Evolutionary conservation across 1,140 invertebrate species (phyloP).

Genomic region (Cyclargus thomasi): DNA sequence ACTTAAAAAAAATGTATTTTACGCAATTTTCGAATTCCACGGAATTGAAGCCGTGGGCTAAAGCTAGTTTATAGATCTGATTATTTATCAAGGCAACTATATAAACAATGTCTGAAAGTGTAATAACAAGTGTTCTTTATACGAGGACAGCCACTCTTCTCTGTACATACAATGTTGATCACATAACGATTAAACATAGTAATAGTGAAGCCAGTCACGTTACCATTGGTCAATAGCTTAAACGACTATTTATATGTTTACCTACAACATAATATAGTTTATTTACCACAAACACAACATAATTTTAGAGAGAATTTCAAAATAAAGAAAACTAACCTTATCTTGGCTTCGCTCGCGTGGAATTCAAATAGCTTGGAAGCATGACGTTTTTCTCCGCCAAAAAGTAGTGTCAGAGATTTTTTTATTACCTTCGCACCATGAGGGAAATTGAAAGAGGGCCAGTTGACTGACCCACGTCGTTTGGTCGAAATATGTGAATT

Average conservation of each 20-base stretch:
- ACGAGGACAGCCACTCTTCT: slow-evolving; percentile 2
- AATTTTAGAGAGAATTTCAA: background rate
- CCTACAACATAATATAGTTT: background rate
- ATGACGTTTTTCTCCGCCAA: too few species aligned
- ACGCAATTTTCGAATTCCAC: too few species aligned
- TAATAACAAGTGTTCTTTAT: background rate
- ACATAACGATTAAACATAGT: background rate
- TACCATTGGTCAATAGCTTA: background rate
- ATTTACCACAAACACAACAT: too few species aligned
- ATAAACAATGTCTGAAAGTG: background rate
- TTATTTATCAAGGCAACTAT: background rate
- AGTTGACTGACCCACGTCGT: too few species aligned
- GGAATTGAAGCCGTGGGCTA: too few species aligned
- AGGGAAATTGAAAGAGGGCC: too few species aligned
- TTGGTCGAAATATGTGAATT: too few species aligned
- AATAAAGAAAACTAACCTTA: background rate
- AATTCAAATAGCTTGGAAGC: too few species aligned
- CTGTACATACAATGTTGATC: background rate
- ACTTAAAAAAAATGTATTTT: too few species aligned
- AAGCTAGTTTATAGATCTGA: background rate
- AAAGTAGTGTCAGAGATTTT: too few species aligned
- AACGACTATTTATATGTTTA: background rate
- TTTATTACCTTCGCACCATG: too few species aligned
- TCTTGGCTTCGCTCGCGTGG: background rate
- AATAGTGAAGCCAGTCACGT: background rate